These are phyloP conservation scores for Sander vitreus DNA, from an alignment of 2,113 vertebrate genomes.

Conservation along the genomic window DNA sequence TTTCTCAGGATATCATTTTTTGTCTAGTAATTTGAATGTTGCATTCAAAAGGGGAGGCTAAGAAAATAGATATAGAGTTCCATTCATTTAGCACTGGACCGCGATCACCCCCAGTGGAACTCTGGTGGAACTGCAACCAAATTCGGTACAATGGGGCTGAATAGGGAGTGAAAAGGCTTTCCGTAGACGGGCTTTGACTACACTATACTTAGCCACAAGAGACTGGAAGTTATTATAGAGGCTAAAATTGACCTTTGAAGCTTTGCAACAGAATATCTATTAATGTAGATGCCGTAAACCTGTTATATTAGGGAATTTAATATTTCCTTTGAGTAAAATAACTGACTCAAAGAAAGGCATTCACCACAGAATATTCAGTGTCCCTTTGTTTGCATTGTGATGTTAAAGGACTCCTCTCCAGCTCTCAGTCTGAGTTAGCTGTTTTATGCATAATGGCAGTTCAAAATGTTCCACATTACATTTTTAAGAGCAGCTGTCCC, in stretches of 20 bases:
- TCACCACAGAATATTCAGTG: not conserved
- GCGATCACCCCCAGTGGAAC: too few relatives aligned
- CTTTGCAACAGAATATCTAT: not conserved
- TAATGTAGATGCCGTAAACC: not conserved
- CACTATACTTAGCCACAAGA: not conserved
- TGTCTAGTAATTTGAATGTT: too few relatives aligned
- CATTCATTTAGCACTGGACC: too few relatives aligned
- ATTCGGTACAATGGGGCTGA: too few relatives aligned
- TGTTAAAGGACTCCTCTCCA: constrained; percentile 9
- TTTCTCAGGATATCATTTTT: too few relatives aligned
- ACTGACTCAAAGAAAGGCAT: constrained; percentile 3
- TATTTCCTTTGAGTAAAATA: constrained; percentile 20
- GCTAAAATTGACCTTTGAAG: constrained; percentile 14
- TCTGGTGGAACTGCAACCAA: too few relatives aligned
- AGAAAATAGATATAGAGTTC: too few relatives aligned
- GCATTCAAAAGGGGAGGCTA: too few relatives aligned
- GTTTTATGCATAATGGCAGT: constrained; percentile 6
- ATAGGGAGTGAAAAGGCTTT: too few relatives aligned
- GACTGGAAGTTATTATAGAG: constrained; percentile 7
- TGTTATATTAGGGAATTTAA: constrained; percentile 22
- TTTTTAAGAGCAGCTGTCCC: constrained; percentile 25
- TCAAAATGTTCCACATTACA: constrained; percentile 34
- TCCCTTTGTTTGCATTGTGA: constrained; percentile 27
- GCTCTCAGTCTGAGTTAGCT: constrained; percentile 13
- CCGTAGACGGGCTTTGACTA: not conserved